Evolutionary conservation across 1,140 invertebrate species (phyloP), one percentile per base, ranked within the genome.

Genomic region (Parapsyche elsis): DNA sequence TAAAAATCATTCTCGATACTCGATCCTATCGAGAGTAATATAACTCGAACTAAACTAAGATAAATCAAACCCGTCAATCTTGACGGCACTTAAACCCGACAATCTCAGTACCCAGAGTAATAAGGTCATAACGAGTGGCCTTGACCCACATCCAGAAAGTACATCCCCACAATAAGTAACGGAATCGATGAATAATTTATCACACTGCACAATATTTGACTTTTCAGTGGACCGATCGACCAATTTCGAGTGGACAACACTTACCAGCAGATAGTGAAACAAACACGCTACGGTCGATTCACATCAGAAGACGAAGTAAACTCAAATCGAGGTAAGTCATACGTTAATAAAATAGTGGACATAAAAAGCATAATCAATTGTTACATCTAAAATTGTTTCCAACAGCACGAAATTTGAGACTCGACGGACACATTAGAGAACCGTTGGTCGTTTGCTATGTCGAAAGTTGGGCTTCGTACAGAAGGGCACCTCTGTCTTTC

Each of bases 401-500:
- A n/a, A 5, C 46, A 71, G 76, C 10, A 21, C 26, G 44, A 5
- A 23, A 45, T 78, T 71, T 78, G 45, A 46, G n/a, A 23, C 7
- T 64, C 23, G 4, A 70, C 26, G 24, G 24, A 7, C 23, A 71
- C 9, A 12, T 21, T 12, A 53, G 16, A 67, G 23, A 67, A n/a
- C 74, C 82, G 9, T 78, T 85, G 9, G 88, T 94, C 0, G 90
- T 95, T 0, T 95, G 94, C 84, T 94, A 94, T 84, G 87, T 94
- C 30, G 90, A 94, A 84, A 91, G 92, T 0, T 91, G 90, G 87
- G 90, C 93, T 0, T 89, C 90, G 4, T 92, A 94, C 84, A 88
- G 94, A 12, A 89, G 90, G 24, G 91, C 92, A 38, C 93, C 93
- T 0, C 89, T 94, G 71, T 89, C 91, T 0, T 93, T 95, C 84